These are phyloP conservation scores for Tapirus indicus DNA, from an alignment of 2,797 vertebrate species.

Conservation along the genomic window DNA sequence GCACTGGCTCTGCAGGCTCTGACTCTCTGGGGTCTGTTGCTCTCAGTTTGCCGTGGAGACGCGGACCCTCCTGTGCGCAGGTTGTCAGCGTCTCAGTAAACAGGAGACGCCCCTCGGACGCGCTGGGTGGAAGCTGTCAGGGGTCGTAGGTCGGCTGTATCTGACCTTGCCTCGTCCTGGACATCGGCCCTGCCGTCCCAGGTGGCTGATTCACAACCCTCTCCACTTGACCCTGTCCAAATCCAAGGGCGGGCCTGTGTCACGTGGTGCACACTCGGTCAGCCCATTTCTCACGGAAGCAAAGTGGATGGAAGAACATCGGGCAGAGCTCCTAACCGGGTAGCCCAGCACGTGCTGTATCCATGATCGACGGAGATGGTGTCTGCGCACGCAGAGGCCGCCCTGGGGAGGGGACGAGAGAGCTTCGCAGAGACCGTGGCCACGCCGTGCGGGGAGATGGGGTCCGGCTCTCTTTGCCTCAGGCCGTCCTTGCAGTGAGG, in stretches of 20 bases:
- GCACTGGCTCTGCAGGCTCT: background rate
- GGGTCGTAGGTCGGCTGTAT: background rate
- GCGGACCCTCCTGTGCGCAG: fast-evolving
- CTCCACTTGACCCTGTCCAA: background rate
- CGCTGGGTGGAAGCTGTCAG: background rate
- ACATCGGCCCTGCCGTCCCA: background rate
- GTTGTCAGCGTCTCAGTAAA: fast-evolving
- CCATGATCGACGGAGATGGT: fast-evolving
- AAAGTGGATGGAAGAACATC: background rate
- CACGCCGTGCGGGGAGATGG: background rate
- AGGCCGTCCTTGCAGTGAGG: background rate
- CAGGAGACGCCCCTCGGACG: fast-evolving
- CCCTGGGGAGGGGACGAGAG: background rate
- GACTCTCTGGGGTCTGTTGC: fast-evolving
- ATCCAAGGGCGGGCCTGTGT: background rate
- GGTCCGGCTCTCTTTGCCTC: background rate
- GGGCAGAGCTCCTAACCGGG: background rate
- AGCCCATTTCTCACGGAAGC: fast-evolving
- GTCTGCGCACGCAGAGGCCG: background rate
- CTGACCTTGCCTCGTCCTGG: too few relatives aligned
- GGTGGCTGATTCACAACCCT: background rate
- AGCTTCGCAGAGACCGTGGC: too few relatives aligned
- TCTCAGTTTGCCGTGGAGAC: background rate
- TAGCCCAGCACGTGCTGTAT: fast-evolving
- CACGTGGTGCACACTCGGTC: background rate